phyloP scores from a whole-genome alignment of 2,888 invertebrate genomes.

The Sialis lutaria region DNA sequence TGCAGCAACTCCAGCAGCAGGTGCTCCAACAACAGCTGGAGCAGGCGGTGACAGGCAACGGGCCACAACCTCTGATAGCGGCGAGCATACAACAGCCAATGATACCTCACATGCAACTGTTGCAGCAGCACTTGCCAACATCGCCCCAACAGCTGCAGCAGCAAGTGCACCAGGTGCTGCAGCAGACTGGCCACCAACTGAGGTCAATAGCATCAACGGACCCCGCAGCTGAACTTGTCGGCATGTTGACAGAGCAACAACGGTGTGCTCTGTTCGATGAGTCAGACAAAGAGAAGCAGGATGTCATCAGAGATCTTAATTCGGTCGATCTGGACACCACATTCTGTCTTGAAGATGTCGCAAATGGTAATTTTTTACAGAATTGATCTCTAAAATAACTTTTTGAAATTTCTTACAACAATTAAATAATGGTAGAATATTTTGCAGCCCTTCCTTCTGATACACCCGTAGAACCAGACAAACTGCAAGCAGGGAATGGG shows the following conservation, averaged over 20 bases:
- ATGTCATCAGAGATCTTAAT: constrained; percentile 11
- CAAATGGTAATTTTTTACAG: constrained; percentile 21
- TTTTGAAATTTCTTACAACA: too few species aligned
- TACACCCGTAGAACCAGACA: constrained; percentile 11
- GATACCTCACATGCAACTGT: constrained; percentile 4
- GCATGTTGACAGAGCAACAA: constrained; percentile 11
- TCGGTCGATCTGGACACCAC: constrained; percentile 25
- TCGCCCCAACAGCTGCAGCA: constrained; percentile 12
- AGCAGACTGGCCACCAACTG: constrained; percentile 27
- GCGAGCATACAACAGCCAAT: constrained; percentile 13
- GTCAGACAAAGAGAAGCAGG: constrained; percentile 12
- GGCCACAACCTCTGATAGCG: constrained; percentile 27
- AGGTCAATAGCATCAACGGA: constrained; percentile 25
- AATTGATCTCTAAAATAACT: too few species aligned
- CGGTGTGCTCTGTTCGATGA: constrained; percentile 11
- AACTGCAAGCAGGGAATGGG: constrained; percentile 8
- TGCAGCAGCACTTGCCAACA: constrained; percentile 9
- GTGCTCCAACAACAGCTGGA: constrained; percentile 28
- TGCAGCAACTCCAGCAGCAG: constrained; percentile 20
- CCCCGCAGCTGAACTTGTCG: constrained; percentile 14
- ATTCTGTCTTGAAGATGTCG: constrained; percentile 31
- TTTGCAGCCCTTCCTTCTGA: background rate
- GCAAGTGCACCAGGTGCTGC: constrained; percentile 13
- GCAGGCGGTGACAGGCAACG: constrained; percentile 12
- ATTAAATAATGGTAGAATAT: too few species aligned